These are phyloP conservation scores for Ameiurus melas DNA, from an alignment of 2,113 vertebrate species.

Conservation along the genomic window DNA sequence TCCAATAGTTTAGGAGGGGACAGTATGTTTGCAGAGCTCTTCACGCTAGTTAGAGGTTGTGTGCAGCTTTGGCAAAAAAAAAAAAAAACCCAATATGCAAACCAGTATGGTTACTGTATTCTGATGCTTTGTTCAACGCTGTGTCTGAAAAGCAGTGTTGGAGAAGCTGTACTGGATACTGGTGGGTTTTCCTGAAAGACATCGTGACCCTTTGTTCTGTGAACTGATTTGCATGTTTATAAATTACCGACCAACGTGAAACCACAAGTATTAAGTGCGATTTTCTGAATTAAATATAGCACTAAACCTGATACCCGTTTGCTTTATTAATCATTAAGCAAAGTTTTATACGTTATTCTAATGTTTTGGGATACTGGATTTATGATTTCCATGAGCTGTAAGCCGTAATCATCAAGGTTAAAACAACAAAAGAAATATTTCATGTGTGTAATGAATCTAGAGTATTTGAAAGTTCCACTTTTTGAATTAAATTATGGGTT, in stretches of 20 bases:
- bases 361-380: no score
- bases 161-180: not conserved
- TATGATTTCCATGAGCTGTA: no score
- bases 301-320: not conserved
- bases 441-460: no score
- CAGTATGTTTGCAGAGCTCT: not conserved
- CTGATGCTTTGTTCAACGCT: not conserved
- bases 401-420: no score
- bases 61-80: not conserved
- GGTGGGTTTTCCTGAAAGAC: not conserved
- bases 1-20: no score
- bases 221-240: not conserved
- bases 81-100: not conserved
- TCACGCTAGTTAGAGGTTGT: not conserved
- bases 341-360: not conserved
- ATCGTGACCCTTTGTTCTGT: not conserved
- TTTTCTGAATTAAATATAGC: no score
- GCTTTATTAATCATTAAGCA: not conserved
- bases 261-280: not conserved
- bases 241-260: not conserved
- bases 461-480: no score
- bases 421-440: no score
- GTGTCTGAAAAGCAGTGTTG: not conserved
- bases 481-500: no score
- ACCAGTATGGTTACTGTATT: not conserved